Evolutionary conservation across 1,140 invertebrate genomes (phyloP).

Genomic region (Drosophila pruinosa): DNA sequence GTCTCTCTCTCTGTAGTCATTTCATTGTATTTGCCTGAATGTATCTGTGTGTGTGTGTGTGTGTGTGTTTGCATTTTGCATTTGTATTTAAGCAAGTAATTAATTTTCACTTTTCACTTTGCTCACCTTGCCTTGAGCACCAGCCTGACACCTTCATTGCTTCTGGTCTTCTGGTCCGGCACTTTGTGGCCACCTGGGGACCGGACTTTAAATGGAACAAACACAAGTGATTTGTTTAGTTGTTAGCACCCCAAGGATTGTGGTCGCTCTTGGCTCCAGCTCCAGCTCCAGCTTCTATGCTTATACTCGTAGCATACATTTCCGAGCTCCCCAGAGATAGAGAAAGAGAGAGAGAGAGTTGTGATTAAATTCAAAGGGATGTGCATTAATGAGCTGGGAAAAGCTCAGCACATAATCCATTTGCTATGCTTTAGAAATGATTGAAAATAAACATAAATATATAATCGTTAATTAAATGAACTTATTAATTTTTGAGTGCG

Average conservation of each 20-base stretch:
- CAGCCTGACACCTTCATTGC: slow-evolving; percentile 29
- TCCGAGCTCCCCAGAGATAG: neutral
- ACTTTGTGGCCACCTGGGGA: neutral
- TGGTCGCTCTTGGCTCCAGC: too few species aligned
- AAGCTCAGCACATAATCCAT: too few species aligned
- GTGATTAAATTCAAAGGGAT: too few species aligned
- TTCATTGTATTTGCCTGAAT: neutral
- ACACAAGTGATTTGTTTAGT: neutral
- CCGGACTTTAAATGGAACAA: neutral
- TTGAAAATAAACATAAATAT: too few species aligned
- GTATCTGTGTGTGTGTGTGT: slow-evolving; percentile 5
- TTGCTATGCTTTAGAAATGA: too few species aligned
- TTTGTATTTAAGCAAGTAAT: slow-evolving; percentile 42
- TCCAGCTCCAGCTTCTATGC: too few species aligned
- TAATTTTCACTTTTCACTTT: slow-evolving; percentile 58
- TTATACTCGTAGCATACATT: neutral
- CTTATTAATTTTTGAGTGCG: too few species aligned
- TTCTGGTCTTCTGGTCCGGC: neutral
- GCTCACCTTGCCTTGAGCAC: slow-evolving; percentile 24
- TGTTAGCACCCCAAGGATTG: neutral
- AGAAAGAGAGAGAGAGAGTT: too few species aligned
- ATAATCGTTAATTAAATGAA: too few species aligned
- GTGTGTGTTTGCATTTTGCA: slow-evolving; percentile 3
- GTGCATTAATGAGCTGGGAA: too few species aligned
- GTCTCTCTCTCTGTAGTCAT: neutral